Evolutionary conservation across 1,140 invertebrate genomes (phyloP).

Genomic region (Brachionus rubens): DNA sequence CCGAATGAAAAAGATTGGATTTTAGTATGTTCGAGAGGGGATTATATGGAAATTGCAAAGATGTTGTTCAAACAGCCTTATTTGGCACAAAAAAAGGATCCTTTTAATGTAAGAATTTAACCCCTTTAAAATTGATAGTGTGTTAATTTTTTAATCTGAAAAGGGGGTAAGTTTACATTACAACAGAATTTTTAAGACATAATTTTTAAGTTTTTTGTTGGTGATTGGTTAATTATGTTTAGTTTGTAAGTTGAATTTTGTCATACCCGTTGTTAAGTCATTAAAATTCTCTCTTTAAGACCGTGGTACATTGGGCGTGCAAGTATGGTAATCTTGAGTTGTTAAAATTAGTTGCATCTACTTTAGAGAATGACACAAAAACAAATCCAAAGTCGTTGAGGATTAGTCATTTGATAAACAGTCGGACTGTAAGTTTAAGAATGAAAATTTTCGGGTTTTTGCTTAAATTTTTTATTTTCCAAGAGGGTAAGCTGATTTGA

Average conservation of each 20-base stretch:
- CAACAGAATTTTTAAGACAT: neutral
- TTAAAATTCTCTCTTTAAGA: neutral
- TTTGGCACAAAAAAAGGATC: conserved; percentile 44
- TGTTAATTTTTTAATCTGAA: neutral
- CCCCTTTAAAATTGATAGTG: too few relatives aligned
- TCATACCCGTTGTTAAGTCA: neutral
- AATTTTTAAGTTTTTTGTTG: neutral
- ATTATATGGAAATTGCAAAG: conserved; percentile 33
- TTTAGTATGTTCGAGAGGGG: conserved; percentile 33
- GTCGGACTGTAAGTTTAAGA: conserved; percentile 15
- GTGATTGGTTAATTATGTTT: neutral
- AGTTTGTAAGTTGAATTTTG: conserved; percentile 38
- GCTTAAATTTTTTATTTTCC: neutral
- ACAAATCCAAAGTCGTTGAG: conserved; percentile 10
- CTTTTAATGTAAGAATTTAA: conserved; percentile 19
- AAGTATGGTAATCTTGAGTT: conserved; percentile 40
- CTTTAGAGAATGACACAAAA: conserved; percentile 32
- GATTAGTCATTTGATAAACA: conserved; percentile 38
- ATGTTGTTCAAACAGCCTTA: conserved; percentile 38
- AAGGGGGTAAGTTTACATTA: neutral
- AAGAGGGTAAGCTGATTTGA: conserved; percentile 1
- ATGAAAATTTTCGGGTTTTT: neutral
- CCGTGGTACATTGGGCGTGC: conserved; percentile 42
- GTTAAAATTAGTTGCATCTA: conserved; percentile 31
- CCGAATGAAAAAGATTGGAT: conserved; percentile 40